Base-by-base conservation (phyloP, 2,797 vertebrate genomes). In the Phrynocephalus guinanensis region DNA sequence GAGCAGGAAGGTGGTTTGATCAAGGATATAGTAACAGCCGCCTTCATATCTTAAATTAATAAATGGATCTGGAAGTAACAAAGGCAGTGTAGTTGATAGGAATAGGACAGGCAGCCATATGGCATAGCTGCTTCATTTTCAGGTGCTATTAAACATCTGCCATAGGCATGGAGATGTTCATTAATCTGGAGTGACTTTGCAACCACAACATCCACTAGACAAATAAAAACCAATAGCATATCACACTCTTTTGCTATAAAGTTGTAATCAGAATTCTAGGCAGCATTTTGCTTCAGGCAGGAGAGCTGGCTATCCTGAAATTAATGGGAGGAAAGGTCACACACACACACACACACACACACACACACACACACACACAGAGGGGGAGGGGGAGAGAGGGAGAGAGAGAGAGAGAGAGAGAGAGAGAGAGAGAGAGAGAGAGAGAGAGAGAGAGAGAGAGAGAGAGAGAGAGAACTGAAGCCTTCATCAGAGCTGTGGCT, bases 1-100 rank as follows among this genome's bases (percentile, higher is more conserved):
- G 87, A 92, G 83, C 91, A 92, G 84, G 89, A 82, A 26, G 63
- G 16, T 89, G 9, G 84, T 85, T 84, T 90, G 72, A 90, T 86
- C 33, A 91, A 91, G 73, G 84, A 77, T 87, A 56, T 88, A 78
- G 87, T 91, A 72, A 81, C 89, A 87, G 67, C 86, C n/a, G 38
- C 38, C 22, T 83, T 93, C 85, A 91, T 81, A 85, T 87, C 8
- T 93, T 86, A 94, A 86, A 81, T 88, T 78, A 8, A 26, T 78
- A 8, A 26, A 87, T 83, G 93, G 73, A 92, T 20, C 0, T 88
- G 82, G 88, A 86, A 44, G 50, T 44, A 83, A 79, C 84, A 86
- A 89, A 92, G 67, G 10, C 79, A 67, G 52, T 67, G 60, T 44
- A 85, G 70, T 68, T 88, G 30, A 33, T 82, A 89, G 52, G 56